Evolutionary conservation across 2,888 invertebrate genomes (phyloP), one percentile per base, ranked within the genome.

Genomic region (Branchipolynoe longqiensis): DNA sequence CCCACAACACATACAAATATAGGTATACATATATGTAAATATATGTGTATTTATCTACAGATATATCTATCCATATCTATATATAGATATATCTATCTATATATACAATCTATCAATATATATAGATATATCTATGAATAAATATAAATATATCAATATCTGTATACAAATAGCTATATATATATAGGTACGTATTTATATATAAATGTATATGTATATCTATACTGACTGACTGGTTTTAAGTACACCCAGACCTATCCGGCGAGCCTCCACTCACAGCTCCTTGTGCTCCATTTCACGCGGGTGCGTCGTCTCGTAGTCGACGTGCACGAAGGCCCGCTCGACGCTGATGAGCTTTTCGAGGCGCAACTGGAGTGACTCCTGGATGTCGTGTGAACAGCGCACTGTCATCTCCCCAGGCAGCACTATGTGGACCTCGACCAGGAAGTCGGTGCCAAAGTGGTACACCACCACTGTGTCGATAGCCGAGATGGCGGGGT

Each of bases 391-490:
- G 85, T 94, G 94, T 0, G 94, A 92, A 84, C 92, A 91, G n/a
- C 90, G 89, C 40, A 94, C 89, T 1, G 90, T 89, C 94, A 94
- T 94, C 69, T 92, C 90, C 85, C 92, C 92, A 31, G 94, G 93
- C 83, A 94, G 89, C 0, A 94, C 94, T 84, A 94, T 94, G 88
- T 93, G 91, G 4, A 92, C 93, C 88, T 94, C 94, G 0, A 94
- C 93, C 0, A 93, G 86, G 87, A 92, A 94, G 86, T 93, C 93
- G 62, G 90, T 91, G 31, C 94, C 94, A 86, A 93, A 94, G 89
- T 94, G 94, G 87, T 94, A 95, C 2, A 94, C 94, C 82, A 93
- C 91, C 22, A 94, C 94, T 0, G 94, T 94, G 89, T 94, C 94
- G 33, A 94, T 90, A 22, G 59, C 48, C 48, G 36, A 1, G 8